Evolutionary conservation across 2,797 vertebrate genomes (phyloP), one percentile per base, ranked within the genome.

Genomic region (Gymnodraco acuticeps): DNA sequence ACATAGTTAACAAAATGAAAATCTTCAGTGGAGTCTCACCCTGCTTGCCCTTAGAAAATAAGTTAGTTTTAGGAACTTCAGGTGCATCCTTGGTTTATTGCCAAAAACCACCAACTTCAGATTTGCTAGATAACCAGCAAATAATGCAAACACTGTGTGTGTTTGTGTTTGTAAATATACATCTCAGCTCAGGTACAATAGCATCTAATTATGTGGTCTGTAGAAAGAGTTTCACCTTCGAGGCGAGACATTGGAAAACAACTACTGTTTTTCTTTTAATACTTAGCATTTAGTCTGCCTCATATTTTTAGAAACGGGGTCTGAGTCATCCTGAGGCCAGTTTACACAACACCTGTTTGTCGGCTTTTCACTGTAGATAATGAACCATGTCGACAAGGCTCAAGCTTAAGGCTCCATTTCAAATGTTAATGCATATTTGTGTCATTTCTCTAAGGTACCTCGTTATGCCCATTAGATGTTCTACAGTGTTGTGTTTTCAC

Each of bases 381-480:
- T 82, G 77, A 80, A 62, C 66, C 27, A 27, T 68, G 85, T 62
- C 76, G 38, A 77, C 50, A 52, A 55, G 68, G 58, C 64, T 64
- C 12, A 51, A 33, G 77, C 77, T 73, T 58, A 19, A 74, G 46
- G 69, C 69, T 65, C 23, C 50, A 62, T 76, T 55, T 58, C 50
- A 50, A 42, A 41, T 65, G 73, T 69, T 20, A 20, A 58, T 64
- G 42, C 19, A 52, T 66, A 61, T 63, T 56, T 68, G 31, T 50
- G 23, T 43, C 8, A 48, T 76, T 73, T 70, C 20, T 87, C 56
- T 75, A 58, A 66, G 65, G 55, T 72, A 60, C 47, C 54, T 76
- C 59, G 71, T 87, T 82, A 79, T 73, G 78, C 51, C 62, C 16
- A 63, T 56, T 71, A 59, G 50, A 61, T 62, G 51, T 50, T 60